Evolutionary conservation across 2,888 invertebrate genomes (phyloP), one percentile per base, ranked within the genome.

Genomic region (Clivina fossor): DNA sequence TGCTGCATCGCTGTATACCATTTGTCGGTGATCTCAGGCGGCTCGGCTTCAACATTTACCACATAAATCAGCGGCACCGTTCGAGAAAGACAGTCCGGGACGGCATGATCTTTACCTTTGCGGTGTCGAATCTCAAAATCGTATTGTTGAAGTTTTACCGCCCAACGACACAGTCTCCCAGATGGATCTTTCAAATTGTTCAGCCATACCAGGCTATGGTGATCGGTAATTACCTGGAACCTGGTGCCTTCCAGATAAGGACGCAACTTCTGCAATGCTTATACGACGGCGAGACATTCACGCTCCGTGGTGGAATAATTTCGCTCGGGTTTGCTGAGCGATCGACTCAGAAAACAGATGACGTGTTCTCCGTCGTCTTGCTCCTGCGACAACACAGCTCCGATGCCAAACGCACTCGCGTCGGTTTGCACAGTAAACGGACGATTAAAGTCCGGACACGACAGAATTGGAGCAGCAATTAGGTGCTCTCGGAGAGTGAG

Each of bases 311-410:
- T 37, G 0, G 55, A 35, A 15, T 61, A 64, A 9, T 59, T 60
- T 9, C 44, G 13, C n/a, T 64, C 61, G 0, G 58, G 40, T 0
- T 32, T 22, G 0, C 28, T 41, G 9, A 62, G 11, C 0, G 58
- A 40, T 1, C 62, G 48, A 35, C 62, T 63, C 2, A 59, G 60
- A 9, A 56, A 62, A 2, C 60, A 57, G 4, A 63, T 56, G 1
- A 62, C 60, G 1, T 43, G 8, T 22, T 61, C 59, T 0, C 19
- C 38, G 1, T 38, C 57, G 1, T 43, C 55, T 1, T 16, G 2
- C 3, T 16, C 19, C 8, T 60, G 58, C 1, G 49, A 37, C 0
- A 60, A 22, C 0, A 56, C 56, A 0, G 58, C 58, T 2, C 57
- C 40, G 5, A 57, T 2, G 0, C 51, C 59, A 1, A 18, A 13